Percentiles rank a stretch among this genome's conserved stretches.
Evolutionary conservation across 1,140 invertebrate species (phyloP).

Genomic region (Calycopis cecrops): DNA sequence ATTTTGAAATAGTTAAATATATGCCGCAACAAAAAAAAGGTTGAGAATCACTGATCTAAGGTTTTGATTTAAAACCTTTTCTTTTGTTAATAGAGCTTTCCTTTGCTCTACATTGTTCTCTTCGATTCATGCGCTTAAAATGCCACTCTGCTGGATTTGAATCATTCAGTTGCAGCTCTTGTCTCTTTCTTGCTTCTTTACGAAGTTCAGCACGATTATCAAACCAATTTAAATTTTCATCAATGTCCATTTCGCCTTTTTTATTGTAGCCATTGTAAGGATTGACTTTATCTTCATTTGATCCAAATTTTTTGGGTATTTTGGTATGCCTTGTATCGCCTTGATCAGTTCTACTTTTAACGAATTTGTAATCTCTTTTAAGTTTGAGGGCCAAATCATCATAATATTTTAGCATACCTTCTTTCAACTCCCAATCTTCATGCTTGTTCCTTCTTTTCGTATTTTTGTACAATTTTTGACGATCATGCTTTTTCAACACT

Average conservation of each 20-base stretch:
- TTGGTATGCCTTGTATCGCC: neutral
- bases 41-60: no score
- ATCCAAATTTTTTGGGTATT: slow-evolving; percentile 22
- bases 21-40: no score
- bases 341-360: slow-evolving; percentile 3
- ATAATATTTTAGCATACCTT: slow-evolving; percentile 53
- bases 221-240: slow-evolving; percentile 38
- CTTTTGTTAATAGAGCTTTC: slow-evolving; percentile 26
- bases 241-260: slow-evolving; percentile 25
- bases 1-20: no score
- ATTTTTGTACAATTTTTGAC: slow-evolving; percentile 51
- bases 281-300: slow-evolving; percentile 16
- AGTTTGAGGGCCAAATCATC: slow-evolving; percentile 45
- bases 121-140: slow-evolving; percentile 58
- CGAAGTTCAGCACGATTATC: slow-evolving; percentile 47
- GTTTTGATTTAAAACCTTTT: slow-evolving; percentile 33
- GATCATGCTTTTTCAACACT: slow-evolving; percentile 49
- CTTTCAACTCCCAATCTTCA: slow-evolving; percentile 62
- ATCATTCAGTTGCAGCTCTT: slow-evolving; percentile 50
- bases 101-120: slow-evolving; percentile 58
- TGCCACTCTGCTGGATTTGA: slow-evolving; percentile 58
- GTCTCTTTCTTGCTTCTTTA: slow-evolving; percentile 47
- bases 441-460: slow-evolving; percentile 57
- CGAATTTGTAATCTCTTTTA: slow-evolving; percentile 32
- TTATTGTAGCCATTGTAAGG: neutral